Percentiles rank a stretch among this genome's conserved stretches.
Conservation (phyloP, 2,888 invertebrate genomes). For the Xylota sylvarum region DNA sequence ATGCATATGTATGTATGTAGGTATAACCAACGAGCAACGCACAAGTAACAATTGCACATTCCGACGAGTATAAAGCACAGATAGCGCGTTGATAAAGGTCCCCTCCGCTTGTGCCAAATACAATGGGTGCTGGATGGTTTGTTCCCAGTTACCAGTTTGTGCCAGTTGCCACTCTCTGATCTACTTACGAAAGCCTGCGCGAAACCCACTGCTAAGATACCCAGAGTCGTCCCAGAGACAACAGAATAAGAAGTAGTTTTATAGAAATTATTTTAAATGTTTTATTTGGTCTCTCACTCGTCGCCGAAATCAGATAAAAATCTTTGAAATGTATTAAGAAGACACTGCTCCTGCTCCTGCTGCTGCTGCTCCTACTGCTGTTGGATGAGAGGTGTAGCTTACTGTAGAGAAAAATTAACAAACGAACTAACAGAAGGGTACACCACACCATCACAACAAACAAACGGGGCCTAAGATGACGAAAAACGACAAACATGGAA, state of each 20-base stretch:
- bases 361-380: constrained; percentile 23
- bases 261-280: constrained; percentile 66
- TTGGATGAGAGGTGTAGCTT: constrained; percentile 38
- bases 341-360: constrained; percentile 8
- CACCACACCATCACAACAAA: neutral
- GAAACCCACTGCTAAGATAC: neutral
- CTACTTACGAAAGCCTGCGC: constrained; percentile 47
- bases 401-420: constrained; percentile 56
- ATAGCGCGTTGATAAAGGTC: constrained; percentile 28
- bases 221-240: constrained; percentile 19
- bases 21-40: constrained; percentile 22
- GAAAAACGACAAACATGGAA: constrained; percentile 48
- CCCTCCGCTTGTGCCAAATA: neutral
- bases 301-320: constrained; percentile 68
- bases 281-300: constrained; percentile 64
- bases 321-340: constrained; percentile 51
- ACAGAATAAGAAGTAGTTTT: constrained; percentile 45
- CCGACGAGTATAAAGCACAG: constrained; percentile 22
- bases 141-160: constrained; percentile 12
- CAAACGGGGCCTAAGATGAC: constrained; percentile 36
- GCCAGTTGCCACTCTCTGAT: constrained; percentile 54
- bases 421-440: constrained; percentile 46
- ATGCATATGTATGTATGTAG: too few species aligned
- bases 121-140: constrained; percentile 41
- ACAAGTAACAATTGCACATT: constrained; percentile 53